Evolutionary conservation across 2,888 invertebrate species (phyloP), one percentile per base, ranked within the genome.

Genomic region (Caenorhabditis sp.): DNA sequence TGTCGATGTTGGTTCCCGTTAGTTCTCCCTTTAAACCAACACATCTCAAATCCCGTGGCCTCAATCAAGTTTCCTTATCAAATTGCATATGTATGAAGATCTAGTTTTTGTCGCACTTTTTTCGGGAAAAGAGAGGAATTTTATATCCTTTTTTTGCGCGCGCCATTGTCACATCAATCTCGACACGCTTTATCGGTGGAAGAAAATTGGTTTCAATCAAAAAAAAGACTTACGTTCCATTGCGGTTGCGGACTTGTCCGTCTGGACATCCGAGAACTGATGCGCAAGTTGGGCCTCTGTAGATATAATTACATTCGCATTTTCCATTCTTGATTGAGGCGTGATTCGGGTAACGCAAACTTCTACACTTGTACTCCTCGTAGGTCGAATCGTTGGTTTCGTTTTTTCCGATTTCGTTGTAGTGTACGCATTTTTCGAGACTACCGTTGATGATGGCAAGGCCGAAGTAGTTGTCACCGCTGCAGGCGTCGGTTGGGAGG

Each of bases 311-410:
- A 60, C 85, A 85, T 14, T 63, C 58, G 73, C 85, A 85, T 59
- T 77, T 78, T 38, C 83, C 83, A 50, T 73, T 23, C 27, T 60
- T 50, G 10, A 73, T 56, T 36, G 49, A 49, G 10, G 69, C 73
- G 21, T 74, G 62, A 78, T 83, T 43, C 17, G 43, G 43, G 8
- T 2, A 73, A 74, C 84, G 64, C 57, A 85, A 74, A 57, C 79
- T 76, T 67, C 81, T 81, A 77, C 85, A 85, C 63, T 84, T 85
- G 73, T 77, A 82, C 27, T 73, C 68, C 65, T 85, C 85, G 62
- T 85, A 85, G 12, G 75, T 78, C 27, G 3, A 10, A 17, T 43
- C 43, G 43, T 5, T 14, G 3, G 43, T 43, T 14, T 5, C 43
- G 17, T 43, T 43, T 43, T 43, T 10, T 17, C 43, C 43, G 10